Evolutionary conservation across 1,140 invertebrate species (phyloP).

Genomic region (Cydia pomonella): DNA sequence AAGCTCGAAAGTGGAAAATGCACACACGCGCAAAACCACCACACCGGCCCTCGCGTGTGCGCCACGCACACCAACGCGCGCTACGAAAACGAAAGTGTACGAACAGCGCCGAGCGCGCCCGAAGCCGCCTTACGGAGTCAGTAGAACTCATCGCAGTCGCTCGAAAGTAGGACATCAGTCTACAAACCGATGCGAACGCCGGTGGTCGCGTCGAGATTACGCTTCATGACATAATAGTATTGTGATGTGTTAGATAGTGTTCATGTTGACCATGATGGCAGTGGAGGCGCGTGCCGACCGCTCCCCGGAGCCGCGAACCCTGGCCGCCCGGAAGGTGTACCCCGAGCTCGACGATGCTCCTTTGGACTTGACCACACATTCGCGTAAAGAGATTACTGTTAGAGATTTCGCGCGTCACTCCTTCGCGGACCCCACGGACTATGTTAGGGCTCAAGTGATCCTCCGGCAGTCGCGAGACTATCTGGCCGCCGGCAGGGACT

Average conservation of each 20-base stretch:
- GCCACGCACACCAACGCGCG: constrained; percentile 38
- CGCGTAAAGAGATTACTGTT: constrained; percentile 74
- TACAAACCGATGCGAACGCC: constrained; percentile 67
- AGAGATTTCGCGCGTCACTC: constrained; percentile 74
- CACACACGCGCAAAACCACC: constrained; percentile 56
- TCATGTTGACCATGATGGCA: constrained; percentile 71
- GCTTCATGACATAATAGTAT: constrained; percentile 74
- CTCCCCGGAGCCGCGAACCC: constrained; percentile 64
- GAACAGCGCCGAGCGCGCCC: constrained; percentile 68
- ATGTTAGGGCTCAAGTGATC: constrained; percentile 72
- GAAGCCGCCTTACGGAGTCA: constrained; percentile 78
- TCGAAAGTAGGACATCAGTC: constrained; percentile 77
- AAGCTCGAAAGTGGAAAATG: constrained; percentile 40
- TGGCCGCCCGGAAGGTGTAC: constrained; percentile 76
- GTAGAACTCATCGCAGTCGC: constrained; percentile 70
- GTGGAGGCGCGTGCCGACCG: constrained; percentile 68
- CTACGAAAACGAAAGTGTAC: constrained; percentile 79
- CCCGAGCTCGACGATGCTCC: constrained; percentile 81
- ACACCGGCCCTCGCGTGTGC: constrained; percentile 40
- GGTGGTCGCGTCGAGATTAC: constrained; percentile 68
- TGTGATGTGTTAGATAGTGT: constrained; percentile 70
- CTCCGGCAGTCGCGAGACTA: constrained; percentile 82
- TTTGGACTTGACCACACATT: constrained; percentile 82
- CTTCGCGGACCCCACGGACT: constrained; percentile 71
- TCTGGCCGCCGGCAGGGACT: constrained; percentile 82